Conservation (phyloP, 2,797 vertebrate genomes). For the Sparus aurata region DNA sequence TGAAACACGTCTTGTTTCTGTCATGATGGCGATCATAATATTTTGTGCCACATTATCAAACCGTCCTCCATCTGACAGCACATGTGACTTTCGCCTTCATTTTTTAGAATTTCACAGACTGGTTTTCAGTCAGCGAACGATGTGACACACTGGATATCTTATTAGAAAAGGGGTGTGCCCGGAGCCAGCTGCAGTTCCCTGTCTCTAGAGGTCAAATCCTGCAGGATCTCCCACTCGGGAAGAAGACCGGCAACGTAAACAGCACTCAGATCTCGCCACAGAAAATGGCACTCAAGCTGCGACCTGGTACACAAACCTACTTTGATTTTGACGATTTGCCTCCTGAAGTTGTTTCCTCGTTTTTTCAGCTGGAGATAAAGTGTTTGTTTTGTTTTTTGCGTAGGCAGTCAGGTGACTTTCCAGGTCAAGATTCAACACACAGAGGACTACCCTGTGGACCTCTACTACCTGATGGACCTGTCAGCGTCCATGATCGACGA, state of each 20-base stretch:
- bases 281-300: conserved; percentile 89
- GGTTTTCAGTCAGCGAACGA: conserved; percentile 85
- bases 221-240: conserved; percentile 86
- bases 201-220: conserved; percentile 86
- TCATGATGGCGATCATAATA: no score
- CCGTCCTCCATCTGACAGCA: no score
- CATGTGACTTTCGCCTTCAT: conserved; percentile 35
- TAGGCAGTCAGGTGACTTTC: conserved; percentile 91
- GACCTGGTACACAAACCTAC: conserved; percentile 86
- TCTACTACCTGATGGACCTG: conserved; percentile 99
- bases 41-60: not conserved
- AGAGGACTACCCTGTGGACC: conserved; percentile 96
- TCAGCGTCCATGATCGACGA: conserved; percentile 97
- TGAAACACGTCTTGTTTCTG: no score
- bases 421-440: conserved; percentile 94
- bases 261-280: conserved; percentile 94
- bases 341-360: not conserved
- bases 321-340: not conserved
- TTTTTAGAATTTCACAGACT: conserved; percentile 94
- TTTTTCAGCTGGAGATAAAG: conserved; percentile 8
- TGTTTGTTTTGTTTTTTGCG: conserved; percentile 36
- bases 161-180: conserved; percentile 89
- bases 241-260: conserved; percentile 79
- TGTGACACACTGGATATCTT: conserved; percentile 90
- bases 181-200: conserved; percentile 89